Conservation (phyloP, 2,113 vertebrate species). For the Trinectes maculatus region DNA sequence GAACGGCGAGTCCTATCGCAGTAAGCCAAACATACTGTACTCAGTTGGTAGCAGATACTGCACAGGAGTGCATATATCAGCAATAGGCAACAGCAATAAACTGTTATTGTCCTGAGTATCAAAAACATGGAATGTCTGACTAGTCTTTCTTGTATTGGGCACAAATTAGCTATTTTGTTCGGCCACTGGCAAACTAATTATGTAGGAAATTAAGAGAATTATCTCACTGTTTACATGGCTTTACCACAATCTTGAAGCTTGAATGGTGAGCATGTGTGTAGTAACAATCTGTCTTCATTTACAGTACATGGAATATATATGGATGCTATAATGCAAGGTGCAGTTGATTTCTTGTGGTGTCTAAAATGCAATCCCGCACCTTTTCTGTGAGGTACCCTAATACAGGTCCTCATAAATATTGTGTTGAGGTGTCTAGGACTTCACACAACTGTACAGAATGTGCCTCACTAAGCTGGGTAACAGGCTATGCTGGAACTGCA, state of each 20-base stretch:
- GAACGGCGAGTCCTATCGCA: constrained; percentile 25
- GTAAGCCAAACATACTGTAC: constrained; percentile 46
- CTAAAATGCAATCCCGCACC: constrained; percentile 45
- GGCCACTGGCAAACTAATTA: not conserved
- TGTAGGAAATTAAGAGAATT: not conserved
- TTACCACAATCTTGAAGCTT: constrained; percentile 6
- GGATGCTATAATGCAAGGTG: not conserved
- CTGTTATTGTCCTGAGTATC: not conserved
- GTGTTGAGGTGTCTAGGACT: constrained; percentile 35
- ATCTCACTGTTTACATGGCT: constrained; percentile 15
- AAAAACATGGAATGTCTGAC: not conserved
- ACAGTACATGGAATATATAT: not conserved
- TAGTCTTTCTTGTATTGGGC: not conserved
- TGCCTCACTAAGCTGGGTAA: constrained; percentile 58
- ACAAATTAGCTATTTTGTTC: not conserved
- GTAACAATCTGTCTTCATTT: not conserved
- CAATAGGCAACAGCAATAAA: not conserved
- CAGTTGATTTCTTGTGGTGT: constrained; percentile 4
- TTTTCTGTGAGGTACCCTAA: constrained; percentile 48
- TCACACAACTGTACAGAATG: constrained; percentile 57
- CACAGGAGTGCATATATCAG: constrained; percentile 17
- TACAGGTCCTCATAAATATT: constrained; percentile 55
- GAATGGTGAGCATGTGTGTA: not conserved
- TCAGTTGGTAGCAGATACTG: constrained; percentile 29
- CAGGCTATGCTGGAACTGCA: constrained; percentile 62